Conservation (phyloP, 2,888 invertebrate genomes). For the Aspidiotus destructor region DNA sequence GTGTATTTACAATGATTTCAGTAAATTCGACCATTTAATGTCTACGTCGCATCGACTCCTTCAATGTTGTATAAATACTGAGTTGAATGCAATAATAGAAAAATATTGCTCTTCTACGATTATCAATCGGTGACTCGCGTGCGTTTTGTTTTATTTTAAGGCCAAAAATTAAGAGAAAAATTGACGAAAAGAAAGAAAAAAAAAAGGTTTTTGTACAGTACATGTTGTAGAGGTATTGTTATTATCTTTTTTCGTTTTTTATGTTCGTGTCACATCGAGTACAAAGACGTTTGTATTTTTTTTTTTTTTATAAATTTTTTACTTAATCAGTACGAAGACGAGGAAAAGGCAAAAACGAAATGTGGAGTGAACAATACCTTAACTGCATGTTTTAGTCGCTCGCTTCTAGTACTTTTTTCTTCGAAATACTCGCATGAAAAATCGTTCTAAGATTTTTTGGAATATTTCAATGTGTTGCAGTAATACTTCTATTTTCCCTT, state of each 20-base stretch:
- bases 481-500: no score
- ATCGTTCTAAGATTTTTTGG: no score
- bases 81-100: neutral
- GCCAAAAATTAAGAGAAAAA: neutral
- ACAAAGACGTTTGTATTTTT: no score
- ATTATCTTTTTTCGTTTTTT: neutral
- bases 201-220: neutral
- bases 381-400: no score
- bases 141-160: neutral
- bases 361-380: no score
- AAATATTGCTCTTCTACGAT: slow-evolving; percentile 14
- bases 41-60: slow-evolving; percentile 28
- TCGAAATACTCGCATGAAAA: neutral
- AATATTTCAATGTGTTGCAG: no score
- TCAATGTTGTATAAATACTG: slow-evolving; percentile 1
- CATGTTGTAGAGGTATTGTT: neutral
- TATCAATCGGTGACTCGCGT: neutral
- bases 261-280: no score
- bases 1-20: slow-evolving; percentile 31
- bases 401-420: neutral
- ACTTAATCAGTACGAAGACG: no score
- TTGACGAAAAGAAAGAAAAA: neutral
- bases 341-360: no score
- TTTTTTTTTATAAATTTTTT: no score
- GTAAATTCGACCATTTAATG: slow-evolving; percentile 26